phyloP scores from a whole-genome alignment of 2,113 vertebrate species.

The Physeter macrocephalus region DNA sequence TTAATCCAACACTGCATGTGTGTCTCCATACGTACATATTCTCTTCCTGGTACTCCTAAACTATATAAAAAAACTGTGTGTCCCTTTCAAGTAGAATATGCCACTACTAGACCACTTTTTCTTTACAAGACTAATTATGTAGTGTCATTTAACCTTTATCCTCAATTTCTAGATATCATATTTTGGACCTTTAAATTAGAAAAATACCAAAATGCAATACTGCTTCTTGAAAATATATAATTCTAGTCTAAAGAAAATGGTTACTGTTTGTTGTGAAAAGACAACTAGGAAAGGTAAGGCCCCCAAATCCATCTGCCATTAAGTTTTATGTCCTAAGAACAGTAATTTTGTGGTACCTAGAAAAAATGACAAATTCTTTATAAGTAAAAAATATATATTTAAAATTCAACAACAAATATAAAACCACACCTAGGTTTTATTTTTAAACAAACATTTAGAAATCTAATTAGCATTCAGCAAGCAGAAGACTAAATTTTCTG shows the following conservation, averaged over 20 bases:
- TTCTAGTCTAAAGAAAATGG: slow-evolving; percentile 4
- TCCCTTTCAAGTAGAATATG: neutral
- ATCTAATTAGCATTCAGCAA: slow-evolving; percentile 4
- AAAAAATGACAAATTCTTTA: slow-evolving; percentile 5
- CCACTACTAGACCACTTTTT: neutral
- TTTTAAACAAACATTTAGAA: neutral
- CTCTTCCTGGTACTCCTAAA: neutral
- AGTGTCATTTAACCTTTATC: neutral
- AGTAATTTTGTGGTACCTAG: neutral
- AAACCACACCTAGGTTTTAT: neutral
- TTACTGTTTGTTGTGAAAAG: neutral
- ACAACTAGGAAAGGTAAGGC: neutral
- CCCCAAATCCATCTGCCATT: neutral
- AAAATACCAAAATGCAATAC: neutral
- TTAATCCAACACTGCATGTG: neutral
- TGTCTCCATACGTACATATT: neutral
- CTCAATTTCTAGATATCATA: neutral
- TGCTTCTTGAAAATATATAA: slow-evolving; percentile 17
- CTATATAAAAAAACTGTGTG: neutral
- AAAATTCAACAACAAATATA: neutral
- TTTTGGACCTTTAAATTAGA: neutral
- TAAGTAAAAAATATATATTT: neutral
- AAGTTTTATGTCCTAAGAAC: neutral
- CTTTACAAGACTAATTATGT: neutral
- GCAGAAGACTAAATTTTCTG: neutral